Evolutionary conservation across 1,140 invertebrate genomes (phyloP).

Genomic region (Papilio glaucus): DNA sequence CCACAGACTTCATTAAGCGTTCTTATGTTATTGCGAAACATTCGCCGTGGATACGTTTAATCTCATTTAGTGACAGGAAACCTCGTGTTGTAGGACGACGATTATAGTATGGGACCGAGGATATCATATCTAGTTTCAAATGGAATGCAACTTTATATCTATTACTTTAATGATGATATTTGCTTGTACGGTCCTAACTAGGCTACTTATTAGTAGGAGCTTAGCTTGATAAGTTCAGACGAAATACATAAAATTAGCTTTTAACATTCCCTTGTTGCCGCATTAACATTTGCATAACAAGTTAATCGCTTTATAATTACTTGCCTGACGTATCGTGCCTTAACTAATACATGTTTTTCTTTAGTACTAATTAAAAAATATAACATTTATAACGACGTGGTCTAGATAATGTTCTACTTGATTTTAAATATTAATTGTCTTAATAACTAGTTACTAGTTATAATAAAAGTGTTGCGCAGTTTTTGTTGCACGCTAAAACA

Average conservation of each 20-base stretch:
- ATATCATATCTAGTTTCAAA: constrained; percentile 37
- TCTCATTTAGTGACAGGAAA: constrained; percentile 80
- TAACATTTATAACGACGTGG: not conserved
- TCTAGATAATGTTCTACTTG: not conserved
- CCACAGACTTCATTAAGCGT: constrained; percentile 62
- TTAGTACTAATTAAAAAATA: constrained; percentile 3
- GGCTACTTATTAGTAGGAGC: constrained; percentile 43
- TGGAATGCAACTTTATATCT: constrained; percentile 46
- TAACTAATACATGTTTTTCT: constrained; percentile 10
- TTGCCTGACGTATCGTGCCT: constrained; percentile 11
- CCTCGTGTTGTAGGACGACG: constrained; percentile 58
- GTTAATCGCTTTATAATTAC: constrained; percentile 38
- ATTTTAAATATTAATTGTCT: not conserved
- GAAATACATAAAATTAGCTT: constrained; percentile 62
- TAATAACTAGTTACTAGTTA: not conserved
- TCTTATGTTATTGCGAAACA: constrained; percentile 71
- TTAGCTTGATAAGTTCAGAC: constrained; percentile 60
- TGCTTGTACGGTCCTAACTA: constrained; percentile 28
- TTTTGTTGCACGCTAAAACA: too few relatives aligned
- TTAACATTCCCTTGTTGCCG: constrained; percentile 51
- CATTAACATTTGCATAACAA: constrained; percentile 37
- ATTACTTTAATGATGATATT: constrained; percentile 43
- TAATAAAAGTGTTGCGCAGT: not conserved
- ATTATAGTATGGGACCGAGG: constrained; percentile 58
- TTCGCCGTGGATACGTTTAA: constrained; percentile 67